Conservation (phyloP, 1,140 invertebrate species). For the Dermatophagoides farinae region DNA sequence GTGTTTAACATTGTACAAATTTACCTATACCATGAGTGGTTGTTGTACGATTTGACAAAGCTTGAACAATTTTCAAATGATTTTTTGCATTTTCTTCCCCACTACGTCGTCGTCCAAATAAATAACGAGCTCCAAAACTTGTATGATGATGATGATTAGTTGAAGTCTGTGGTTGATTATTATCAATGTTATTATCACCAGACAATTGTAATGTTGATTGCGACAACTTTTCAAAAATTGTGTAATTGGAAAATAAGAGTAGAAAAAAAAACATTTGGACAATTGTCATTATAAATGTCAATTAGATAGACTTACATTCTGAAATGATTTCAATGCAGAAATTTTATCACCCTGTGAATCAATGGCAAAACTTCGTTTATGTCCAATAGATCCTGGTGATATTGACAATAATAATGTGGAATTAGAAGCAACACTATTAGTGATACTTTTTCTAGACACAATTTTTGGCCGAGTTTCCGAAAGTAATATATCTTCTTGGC, state of each 20-base stretch:
- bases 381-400: not conserved
- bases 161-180: not conserved
- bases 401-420: too few relatives aligned
- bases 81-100: not conserved
- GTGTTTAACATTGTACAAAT: not conserved
- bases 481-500: not conserved
- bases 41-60: not conserved
- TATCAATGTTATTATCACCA: too few relatives aligned
- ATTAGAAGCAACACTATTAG: too few relatives aligned
- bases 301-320: conserved; percentile 2
- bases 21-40: not conserved
- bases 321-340: not conserved
- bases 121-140: not conserved
- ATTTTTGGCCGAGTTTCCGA: not conserved
- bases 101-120: conserved; percentile 1
- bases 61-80: not conserved
- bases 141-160: not conserved
- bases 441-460: too few relatives aligned
- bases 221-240: not conserved
- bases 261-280: not conserved
- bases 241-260: not conserved
- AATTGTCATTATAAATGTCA: not conserved
- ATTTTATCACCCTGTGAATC: not conserved
- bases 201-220: conserved; percentile 2
- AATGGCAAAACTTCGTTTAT: conserved; percentile 7